Base-by-base conservation (phyloP, 2,888 invertebrate species). In the Cryptophagus acutangulus region DNA sequence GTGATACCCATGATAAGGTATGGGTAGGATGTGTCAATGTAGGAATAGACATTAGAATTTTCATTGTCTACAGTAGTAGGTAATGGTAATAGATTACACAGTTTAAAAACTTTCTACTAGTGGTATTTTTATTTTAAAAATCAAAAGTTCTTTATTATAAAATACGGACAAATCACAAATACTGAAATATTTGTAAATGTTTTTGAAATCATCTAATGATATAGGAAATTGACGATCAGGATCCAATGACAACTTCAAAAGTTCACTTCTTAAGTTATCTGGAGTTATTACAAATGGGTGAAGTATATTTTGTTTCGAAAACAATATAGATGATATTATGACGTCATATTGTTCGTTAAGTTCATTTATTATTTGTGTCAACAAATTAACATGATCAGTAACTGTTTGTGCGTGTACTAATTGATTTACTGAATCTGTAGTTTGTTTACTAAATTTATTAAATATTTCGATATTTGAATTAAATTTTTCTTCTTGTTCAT, bases 241-340 rank as follows among this genome's bases (percentile, higher is more conserved):
- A 3, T 3, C 17, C 30, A 42, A 35, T 38, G 33, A 9, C 16
- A 42, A n/a, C 20, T 42, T 38, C 16, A 10, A 16, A 3, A 41
- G 13, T 42, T 38, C 26, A 2, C 28, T 4, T 26, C 24, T 9
- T 16, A 46, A 25, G 20, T 40, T n/a, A 2, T 12, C 30, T 12
- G 44, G 44, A n/a, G 40, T 40, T 12, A 40, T 45, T 10, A 40
- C 14, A 6, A 38, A 26, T 17, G 39, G 36, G 15, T 39, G 39
- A n/a, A 39, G 14, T 2, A 39, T 15, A 20, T 39, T 39, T 35
- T 39, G 33, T 39, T 39, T 39, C 5, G 39, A n/a, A 36, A 39
- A 39, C 8, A 39, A 17, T 13, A 39, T 39, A 9, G 20, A 40
- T 8, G 18, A 38, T n/a, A 38, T 38, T 15, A 37, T 38, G 6